A percentile compares a stretch with the other conserved stretches of the same genome.
These are phyloP conservation scores for Sebastes fasciatus DNA, from an alignment of 2,113 vertebrate species.

Conservation along the genomic window DNA sequence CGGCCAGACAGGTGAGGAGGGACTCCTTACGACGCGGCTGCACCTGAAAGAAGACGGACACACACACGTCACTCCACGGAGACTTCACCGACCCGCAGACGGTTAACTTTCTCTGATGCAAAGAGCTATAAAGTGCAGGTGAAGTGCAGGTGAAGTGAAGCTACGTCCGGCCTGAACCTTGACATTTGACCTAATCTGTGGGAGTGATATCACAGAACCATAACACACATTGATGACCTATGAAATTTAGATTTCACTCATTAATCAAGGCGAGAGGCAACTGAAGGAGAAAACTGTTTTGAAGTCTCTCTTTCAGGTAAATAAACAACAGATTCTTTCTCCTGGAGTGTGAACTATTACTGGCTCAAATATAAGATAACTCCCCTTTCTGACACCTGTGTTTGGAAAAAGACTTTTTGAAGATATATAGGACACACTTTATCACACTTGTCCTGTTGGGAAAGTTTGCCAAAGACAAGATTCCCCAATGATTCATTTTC, in stretches of 20 bases:
- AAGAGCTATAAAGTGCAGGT: no score
- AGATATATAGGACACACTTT: background rate
- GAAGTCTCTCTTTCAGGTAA: background rate
- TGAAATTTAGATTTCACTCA: no score
- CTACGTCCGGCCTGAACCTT: background rate
- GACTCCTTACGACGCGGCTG: conserved; percentile 93
- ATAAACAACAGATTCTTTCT: background rate
- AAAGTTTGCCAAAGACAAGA: background rate
- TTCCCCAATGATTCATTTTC: background rate
- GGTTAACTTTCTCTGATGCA: background rate
- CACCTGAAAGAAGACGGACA: conserved; percentile 66
- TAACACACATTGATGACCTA: no score
- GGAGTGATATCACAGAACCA: background rate
- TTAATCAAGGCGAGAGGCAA: background rate
- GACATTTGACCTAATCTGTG: background rate
- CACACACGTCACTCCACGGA: no score
- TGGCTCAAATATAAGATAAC: no score
- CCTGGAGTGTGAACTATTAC: no score
- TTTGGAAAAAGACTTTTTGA: background rate
- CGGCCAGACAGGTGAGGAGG: conserved; percentile 92
- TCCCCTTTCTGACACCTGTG: no score
- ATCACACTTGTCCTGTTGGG: background rate
- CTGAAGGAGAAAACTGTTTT: background rate
- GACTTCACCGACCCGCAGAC: no score
- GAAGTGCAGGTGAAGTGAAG: background rate